A percentile compares a stretch with the other conserved stretches of the same genome.
phyloP scores from a whole-genome alignment of 2,113 vertebrate genomes.

The Campylomormyrus numenius region DNA sequence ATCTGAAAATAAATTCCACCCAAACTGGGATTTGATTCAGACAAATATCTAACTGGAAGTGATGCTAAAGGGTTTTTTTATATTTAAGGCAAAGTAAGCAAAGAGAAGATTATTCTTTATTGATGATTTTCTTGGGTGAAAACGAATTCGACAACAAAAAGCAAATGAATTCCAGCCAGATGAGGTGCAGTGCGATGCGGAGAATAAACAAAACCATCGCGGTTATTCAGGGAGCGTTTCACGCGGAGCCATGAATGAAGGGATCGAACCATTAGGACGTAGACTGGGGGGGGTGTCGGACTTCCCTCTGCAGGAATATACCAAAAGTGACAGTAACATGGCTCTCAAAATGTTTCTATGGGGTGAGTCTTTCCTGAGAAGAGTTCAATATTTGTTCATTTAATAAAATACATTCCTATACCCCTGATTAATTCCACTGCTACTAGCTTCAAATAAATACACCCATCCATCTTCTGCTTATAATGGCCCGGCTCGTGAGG shows the following conservation, averaged over 20 bases:
- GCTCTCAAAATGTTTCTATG: neutral
- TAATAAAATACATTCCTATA: neutral
- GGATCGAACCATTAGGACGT: neutral
- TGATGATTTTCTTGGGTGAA: neutral
- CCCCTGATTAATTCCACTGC: neutral
- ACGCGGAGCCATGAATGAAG: neutral
- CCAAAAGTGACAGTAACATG: neutral
- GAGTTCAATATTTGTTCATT: neutral
- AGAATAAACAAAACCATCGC: neutral
- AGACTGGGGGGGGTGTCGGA: neutral
- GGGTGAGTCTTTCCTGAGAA: neutral
- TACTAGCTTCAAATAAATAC: neutral
- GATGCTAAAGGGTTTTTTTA: neutral
- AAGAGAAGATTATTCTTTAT: neutral
- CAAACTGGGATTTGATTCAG: neutral
- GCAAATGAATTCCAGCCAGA: neutral
- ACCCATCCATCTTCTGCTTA: neutral
- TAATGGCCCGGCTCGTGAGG: neutral
- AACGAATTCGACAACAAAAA: neutral
- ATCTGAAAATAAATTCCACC: neutral
- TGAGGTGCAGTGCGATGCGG: neutral
- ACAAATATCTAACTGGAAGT: neutral
- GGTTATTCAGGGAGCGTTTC: neutral
- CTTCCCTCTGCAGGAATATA: neutral
- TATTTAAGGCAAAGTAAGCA: neutral